A percentile compares a stretch with the other conserved stretches of the same genome.
Evolutionary conservation across 1,140 invertebrate species (phyloP).

Genomic region (Achatina immaculata): DNA sequence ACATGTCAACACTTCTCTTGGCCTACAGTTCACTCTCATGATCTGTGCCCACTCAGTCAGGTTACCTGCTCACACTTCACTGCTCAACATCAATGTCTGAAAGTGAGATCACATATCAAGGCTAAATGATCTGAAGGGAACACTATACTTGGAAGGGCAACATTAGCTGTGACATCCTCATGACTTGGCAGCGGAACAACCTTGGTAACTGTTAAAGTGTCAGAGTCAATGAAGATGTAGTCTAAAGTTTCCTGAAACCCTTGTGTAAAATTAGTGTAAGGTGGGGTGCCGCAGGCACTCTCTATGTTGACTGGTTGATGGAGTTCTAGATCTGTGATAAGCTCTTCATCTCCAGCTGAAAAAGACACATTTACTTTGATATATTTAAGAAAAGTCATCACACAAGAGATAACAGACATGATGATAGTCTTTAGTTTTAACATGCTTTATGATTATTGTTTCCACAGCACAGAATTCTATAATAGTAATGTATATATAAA

Average conservation of each 20-base stretch:
- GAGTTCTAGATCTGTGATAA: slow-evolving; percentile 50
- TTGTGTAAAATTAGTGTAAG: slow-evolving; percentile 88
- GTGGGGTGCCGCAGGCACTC: slow-evolving; percentile 71
- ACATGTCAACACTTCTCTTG: too few relatives aligned
- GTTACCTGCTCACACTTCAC: too few relatives aligned
- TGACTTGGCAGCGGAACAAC: slow-evolving; percentile 84
- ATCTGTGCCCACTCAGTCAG: too few relatives aligned
- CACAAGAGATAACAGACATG: background rate
- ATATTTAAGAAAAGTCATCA: background rate
- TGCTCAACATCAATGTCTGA: slow-evolving; percentile 68
- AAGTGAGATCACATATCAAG: slow-evolving; percentile 83
- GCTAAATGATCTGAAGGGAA: slow-evolving; percentile 95
- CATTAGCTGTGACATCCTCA: slow-evolving; percentile 80
- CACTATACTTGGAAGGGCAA: slow-evolving; percentile 85
- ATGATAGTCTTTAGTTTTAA: too few relatives aligned
- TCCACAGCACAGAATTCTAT: too few relatives aligned
- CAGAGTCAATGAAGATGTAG: slow-evolving; percentile 86
- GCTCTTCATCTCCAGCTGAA: slow-evolving; percentile 56
- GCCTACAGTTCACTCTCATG: too few relatives aligned
- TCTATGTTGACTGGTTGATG: slow-evolving; percentile 60
- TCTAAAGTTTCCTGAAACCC: slow-evolving; percentile 90
- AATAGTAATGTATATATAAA: too few relatives aligned
- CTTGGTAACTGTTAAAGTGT: slow-evolving; percentile 77
- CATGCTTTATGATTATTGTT: too few relatives aligned
- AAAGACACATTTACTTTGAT: too few relatives aligned